A percentile compares a stretch with the other conserved stretches of the same genome.
Conservation (phyloP, 2,888 invertebrate genomes). For the Hydropsyche betteni region DNA sequence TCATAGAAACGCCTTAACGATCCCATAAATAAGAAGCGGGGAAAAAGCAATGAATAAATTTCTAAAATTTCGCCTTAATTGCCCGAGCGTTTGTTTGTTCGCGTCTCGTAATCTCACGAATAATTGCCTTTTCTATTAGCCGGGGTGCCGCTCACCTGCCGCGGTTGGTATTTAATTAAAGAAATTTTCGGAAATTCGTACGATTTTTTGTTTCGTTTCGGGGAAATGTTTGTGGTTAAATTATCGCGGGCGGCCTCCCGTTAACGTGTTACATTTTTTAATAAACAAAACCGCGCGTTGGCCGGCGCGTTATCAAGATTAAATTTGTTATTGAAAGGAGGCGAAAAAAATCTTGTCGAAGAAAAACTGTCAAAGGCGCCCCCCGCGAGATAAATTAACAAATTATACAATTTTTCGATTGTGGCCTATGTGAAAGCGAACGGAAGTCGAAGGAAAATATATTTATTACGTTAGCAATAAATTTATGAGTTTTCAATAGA, state of each 20-base stretch:
- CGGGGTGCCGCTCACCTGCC: slow-evolving; percentile 45
- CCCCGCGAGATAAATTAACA: slow-evolving; percentile 48
- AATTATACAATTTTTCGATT: slow-evolving; percentile 48
- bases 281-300: slow-evolving; percentile 41
- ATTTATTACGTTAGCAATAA: no score
- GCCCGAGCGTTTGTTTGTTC: slow-evolving; percentile 43
- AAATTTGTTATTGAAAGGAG: no score
- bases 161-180: slow-evolving; percentile 33
- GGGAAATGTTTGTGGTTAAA: no score
- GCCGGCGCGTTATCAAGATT: slow-evolving; percentile 12
- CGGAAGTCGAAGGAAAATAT: not conserved
- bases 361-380: slow-evolving; percentile 47
- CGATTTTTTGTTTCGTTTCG: no score
- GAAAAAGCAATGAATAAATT: slow-evolving; percentile 49
- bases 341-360: slow-evolving; percentile 21
- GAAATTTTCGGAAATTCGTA: not conserved
- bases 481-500: no score
- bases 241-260: slow-evolving; percentile 12
- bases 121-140: slow-evolving; percentile 49
- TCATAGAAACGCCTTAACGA: slow-evolving; percentile 43
- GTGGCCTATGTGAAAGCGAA: not conserved
- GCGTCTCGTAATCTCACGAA: slow-evolving; percentile 46
- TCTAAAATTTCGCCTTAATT: slow-evolving; percentile 31
- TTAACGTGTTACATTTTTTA: slow-evolving; percentile 44
- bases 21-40: slow-evolving; percentile 34